phyloP scores from a whole-genome alignment of 2,113 vertebrate species.

The Crotalus viridis region DNA sequence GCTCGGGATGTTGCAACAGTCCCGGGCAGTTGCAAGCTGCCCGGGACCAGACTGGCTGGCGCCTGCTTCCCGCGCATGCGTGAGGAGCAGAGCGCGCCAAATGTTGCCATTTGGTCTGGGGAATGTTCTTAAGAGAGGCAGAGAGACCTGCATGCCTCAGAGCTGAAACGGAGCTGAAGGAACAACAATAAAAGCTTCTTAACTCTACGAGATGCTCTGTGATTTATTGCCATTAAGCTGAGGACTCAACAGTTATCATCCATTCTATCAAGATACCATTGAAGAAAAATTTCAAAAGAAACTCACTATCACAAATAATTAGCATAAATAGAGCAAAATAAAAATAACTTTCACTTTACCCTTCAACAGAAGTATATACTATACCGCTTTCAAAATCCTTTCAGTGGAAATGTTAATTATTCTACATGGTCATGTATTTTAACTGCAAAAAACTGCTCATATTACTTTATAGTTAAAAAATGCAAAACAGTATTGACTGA shows the following conservation, averaged over 20 bases:
- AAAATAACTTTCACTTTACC: not conserved
- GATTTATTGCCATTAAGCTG: no score
- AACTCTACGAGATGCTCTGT: no score
- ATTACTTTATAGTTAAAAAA: not conserved
- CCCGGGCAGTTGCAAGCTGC: no score
- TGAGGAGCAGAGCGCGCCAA: no score
- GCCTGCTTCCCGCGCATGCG: no score
- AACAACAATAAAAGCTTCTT: no score
- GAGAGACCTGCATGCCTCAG: no score
- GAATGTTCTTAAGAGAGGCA: no score
- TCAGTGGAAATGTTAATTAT: not conserved
- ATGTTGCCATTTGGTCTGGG: no score
- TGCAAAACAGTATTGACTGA: not conserved
- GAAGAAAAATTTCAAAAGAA: slow-evolving; percentile 41
- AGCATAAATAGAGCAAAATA: slow-evolving; percentile 12
- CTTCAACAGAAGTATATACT: not conserved
- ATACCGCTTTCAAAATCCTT: not conserved
- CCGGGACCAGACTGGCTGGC: no score
- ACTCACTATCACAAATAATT: slow-evolving; percentile 40
- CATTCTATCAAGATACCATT: slow-evolving; percentile 47
- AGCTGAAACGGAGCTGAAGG: no score
- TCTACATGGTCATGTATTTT: not conserved
- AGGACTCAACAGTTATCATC: slow-evolving; percentile 29
- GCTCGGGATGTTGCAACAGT: no score
- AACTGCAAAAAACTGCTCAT: not conserved